Conservation (phyloP, 2,797 vertebrate species). For the Lepidocolaptes lacrymiger region DNA sequence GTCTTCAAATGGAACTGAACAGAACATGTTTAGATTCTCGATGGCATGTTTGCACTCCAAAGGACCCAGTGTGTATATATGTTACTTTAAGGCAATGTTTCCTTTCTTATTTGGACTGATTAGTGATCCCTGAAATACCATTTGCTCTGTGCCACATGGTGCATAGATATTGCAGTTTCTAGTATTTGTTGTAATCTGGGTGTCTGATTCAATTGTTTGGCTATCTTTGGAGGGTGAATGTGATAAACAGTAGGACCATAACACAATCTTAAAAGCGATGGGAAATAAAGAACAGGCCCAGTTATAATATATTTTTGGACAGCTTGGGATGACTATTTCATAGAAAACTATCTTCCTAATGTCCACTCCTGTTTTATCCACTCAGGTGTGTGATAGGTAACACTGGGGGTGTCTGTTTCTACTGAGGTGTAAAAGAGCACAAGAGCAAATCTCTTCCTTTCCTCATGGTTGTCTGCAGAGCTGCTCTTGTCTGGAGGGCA, state of each 20-base stretch:
- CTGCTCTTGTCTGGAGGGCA: not conserved
- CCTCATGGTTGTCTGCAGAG: not conserved
- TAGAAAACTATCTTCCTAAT: not conserved
- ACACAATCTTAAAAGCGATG: conserved; percentile 62
- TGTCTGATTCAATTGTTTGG: conserved; percentile 62
- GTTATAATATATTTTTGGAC: conserved; percentile 10
- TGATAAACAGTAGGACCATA: conserved; percentile 54
- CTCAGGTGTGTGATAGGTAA: not conserved
- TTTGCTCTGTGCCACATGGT: conserved; percentile 33
- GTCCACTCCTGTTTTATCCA: not conserved
- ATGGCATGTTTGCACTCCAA: not conserved
- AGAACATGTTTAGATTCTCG: not conserved
- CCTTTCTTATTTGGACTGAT: not conserved
- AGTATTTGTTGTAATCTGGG: conserved; percentile 39
- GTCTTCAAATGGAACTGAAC: not conserved
- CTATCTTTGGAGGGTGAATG: conserved; percentile 62
- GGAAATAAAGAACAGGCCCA: conserved; percentile 39
- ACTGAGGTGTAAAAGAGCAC: not conserved
- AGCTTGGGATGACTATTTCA: conserved; percentile 19
- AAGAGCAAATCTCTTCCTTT: not conserved
- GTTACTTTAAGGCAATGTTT: conserved; percentile 20
- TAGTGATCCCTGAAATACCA: conserved; percentile 1
- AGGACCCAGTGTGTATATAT: not conserved
- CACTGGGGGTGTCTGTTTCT: not conserved
- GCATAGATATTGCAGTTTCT: conserved; percentile 1